Evolutionary conservation across 2,888 invertebrate species (phyloP).

Genomic region (Steinernema carpocapsae): DNA sequence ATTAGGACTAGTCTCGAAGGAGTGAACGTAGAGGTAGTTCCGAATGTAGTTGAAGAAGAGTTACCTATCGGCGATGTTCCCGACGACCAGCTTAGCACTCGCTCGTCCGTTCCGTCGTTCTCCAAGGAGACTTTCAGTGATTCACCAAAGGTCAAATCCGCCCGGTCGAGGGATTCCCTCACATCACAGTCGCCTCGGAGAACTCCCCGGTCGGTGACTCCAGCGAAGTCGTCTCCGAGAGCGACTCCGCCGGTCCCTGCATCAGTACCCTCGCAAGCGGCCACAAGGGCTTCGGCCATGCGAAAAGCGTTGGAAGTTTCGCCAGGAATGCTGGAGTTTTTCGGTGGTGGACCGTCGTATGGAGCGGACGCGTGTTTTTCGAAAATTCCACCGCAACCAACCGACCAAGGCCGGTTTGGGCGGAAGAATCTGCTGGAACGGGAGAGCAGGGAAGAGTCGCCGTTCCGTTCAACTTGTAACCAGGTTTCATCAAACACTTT

Average conservation of each 20-base stretch:
- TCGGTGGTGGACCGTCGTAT: constrained; percentile 42
- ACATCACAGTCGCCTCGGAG: constrained; percentile 29
- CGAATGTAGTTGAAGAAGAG: constrained; percentile 7
- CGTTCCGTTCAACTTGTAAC: constrained; percentile 2
- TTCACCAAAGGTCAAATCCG: neutral
- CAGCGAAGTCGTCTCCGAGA: constrained; percentile 16
- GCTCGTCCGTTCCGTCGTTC: neutral
- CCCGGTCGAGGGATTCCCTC: constrained; percentile 2
- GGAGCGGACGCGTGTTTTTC: constrained; percentile 28
- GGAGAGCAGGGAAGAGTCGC: constrained; percentile 41
- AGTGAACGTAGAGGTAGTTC: constrained; percentile 23
- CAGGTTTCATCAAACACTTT: constrained; percentile 25
- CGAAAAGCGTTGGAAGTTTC: constrained; percentile 47
- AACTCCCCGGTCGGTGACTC: constrained; percentile 36
- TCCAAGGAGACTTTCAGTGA: neutral
- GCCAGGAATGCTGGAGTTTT: constrained; percentile 48
- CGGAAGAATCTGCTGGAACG: constrained; percentile 48
- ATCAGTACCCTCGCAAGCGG: constrained; percentile 35
- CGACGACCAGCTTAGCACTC: neutral
- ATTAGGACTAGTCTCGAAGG: constrained; percentile 19
- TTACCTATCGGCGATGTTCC: neutral
- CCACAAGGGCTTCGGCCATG: constrained; percentile 32
- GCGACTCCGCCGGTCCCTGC: neutral
- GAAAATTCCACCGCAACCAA: constrained; percentile 19
- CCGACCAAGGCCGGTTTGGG: constrained; percentile 39